phyloP scores from a whole-genome alignment of 2,888 invertebrate species.

The Eupithecia dodoneata region DNA sequence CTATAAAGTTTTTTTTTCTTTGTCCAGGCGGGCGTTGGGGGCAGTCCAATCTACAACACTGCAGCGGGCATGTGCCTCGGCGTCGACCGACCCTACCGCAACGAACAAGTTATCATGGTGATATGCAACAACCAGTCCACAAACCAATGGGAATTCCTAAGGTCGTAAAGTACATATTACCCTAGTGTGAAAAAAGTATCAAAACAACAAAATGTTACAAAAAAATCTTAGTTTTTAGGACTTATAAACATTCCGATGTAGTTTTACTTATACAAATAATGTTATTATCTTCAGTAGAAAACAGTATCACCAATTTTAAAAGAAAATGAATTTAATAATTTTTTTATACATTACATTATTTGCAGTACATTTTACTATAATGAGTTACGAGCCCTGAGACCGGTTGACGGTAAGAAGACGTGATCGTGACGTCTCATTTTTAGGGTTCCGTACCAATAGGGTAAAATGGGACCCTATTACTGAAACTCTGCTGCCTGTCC shows the following conservation, averaged over 20 bases:
- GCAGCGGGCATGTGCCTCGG: slow-evolving; percentile 94
- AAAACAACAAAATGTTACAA: neutral
- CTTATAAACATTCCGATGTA: neutral
- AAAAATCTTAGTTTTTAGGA: neutral
- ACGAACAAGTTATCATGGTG: slow-evolving; percentile 72
- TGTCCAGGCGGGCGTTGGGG: slow-evolving; percentile 64
- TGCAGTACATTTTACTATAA: too few species aligned
- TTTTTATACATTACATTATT: too few species aligned
- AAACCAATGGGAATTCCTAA: slow-evolving; percentile 79
- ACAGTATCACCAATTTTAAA: neutral
- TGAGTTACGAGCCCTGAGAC: too few species aligned
- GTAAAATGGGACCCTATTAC: too few species aligned
- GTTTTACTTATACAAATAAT: neutral
- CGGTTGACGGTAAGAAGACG: too few species aligned
- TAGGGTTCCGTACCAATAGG: too few species aligned
- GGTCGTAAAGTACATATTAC: slow-evolving; percentile 51
- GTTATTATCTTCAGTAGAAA: neutral
- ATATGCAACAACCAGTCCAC: slow-evolving; percentile 73
- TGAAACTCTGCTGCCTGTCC: too few species aligned
- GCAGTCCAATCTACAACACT: slow-evolving; percentile 92
- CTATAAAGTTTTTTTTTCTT: neutral
- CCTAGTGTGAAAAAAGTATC: neutral
- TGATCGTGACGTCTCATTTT: too few species aligned
- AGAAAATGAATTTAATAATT: too few species aligned
- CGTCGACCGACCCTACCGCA: slow-evolving; percentile 70